phyloP scores from a whole-genome alignment of 1,140 invertebrate species.

The Hyphantria cunea region DNA sequence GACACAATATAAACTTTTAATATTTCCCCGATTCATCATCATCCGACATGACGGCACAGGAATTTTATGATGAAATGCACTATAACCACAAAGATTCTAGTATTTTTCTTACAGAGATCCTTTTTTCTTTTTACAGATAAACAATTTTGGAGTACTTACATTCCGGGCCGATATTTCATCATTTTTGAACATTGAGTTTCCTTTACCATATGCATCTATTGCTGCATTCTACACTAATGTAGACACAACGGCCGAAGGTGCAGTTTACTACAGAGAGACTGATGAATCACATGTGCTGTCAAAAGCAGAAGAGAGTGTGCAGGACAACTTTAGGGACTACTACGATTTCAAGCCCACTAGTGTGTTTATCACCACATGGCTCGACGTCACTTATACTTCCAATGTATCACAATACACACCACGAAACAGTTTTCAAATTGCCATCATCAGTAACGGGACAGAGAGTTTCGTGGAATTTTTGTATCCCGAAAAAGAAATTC shows the following conservation, averaged over 20 bases:
- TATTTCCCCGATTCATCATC: too few relatives aligned
- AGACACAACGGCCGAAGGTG: slow-evolving; percentile 89
- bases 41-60: too few relatives aligned
- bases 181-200: slow-evolving; percentile 94
- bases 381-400: slow-evolving; percentile 84
- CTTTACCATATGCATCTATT: slow-evolving; percentile 94
- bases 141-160: slow-evolving; percentile 95
- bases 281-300: slow-evolving; percentile 84
- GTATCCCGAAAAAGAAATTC: slow-evolving; percentile 93
- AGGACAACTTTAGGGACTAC: slow-evolving; percentile 86
- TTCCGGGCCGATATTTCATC: slow-evolving; percentile 92
- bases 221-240: slow-evolving; percentile 96
- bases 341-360: slow-evolving; percentile 84
- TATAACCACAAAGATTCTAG: too few relatives aligned
- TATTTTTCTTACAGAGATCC: too few relatives aligned
- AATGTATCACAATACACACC: slow-evolving; percentile 70
- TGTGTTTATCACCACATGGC: slow-evolving; percentile 90
- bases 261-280: slow-evolving; percentile 91
- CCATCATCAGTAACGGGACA: slow-evolving; percentile 90
- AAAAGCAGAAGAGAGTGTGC: slow-evolving; percentile 86
- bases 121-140: slow-evolving; percentile 87
- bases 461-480: slow-evolving; percentile 93
- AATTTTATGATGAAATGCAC: too few relatives aligned
- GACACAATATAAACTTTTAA: too few relatives aligned
- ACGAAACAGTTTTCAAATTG: slow-evolving; percentile 90